Percentiles rank a stretch among this genome's conserved stretches.
Conservation (phyloP, 2,113 vertebrate species). For the Heptranchias perlo region DNA sequence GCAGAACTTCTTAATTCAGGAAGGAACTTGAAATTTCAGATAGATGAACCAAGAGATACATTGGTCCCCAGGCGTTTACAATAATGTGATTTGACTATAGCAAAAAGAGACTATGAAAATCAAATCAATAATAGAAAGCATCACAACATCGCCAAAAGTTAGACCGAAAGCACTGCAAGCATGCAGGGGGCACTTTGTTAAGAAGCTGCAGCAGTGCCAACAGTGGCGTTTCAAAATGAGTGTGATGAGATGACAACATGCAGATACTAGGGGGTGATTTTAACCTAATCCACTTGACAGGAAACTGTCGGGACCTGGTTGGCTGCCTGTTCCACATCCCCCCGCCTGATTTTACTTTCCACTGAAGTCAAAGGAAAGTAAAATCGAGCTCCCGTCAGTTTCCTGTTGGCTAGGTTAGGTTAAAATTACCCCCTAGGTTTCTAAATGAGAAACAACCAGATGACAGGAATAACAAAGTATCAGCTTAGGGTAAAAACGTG, state of each 20-base stretch:
- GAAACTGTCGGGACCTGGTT: too few species aligned
- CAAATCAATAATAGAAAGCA: background rate
- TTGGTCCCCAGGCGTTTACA: background rate
- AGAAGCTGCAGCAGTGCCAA: background rate
- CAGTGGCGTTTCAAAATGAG: background rate
- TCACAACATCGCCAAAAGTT: background rate
- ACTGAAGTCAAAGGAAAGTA: background rate
- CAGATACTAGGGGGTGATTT: background rate
- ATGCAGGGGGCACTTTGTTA: background rate
- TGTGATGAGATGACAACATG: background rate
- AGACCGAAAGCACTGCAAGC: background rate
- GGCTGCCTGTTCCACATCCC: background rate
- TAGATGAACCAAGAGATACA: background rate
- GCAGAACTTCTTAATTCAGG: background rate
- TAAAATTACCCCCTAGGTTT: background rate
- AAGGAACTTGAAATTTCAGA: background rate
- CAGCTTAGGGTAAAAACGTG: background rate
- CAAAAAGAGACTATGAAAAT: background rate
- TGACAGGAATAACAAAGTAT: background rate
- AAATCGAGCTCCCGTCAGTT: background rate
- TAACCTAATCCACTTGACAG: background rate
- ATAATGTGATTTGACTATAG: background rate
- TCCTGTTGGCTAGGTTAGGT: background rate
- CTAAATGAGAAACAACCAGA: background rate
- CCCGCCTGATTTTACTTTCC: background rate